These are phyloP conservation scores for Montipora capitata DNA, from an alignment of 92 coral and sea anemone species.

Conservation along the genomic window DNA sequence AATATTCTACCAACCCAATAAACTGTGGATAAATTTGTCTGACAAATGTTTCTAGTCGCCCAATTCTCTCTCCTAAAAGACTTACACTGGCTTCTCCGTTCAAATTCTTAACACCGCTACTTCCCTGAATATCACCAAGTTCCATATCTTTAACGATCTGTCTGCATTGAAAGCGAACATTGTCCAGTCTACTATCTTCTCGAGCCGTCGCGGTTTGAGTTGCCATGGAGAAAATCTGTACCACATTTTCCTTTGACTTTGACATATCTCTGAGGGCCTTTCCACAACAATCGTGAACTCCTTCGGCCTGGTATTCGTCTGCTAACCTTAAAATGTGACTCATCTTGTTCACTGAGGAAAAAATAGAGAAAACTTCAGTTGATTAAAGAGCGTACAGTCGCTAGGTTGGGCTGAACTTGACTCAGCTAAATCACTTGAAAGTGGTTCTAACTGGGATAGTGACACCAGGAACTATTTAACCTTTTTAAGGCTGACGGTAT, in stretches of 20 bases:
- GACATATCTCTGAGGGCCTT: slow-evolving; percentile 18
- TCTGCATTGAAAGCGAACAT: slow-evolving; percentile 12
- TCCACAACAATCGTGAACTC: slow-evolving; percentile 43
- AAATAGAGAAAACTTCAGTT: too few species aligned
- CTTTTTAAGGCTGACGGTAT: too few species aligned
- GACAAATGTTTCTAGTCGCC: background rate
- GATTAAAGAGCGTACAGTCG: too few species aligned
- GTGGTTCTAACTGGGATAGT: too few species aligned
- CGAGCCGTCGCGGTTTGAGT: background rate
- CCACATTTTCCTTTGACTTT: slow-evolving; percentile 1
- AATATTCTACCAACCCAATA: slow-evolving; percentile 29
- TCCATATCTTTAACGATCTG: slow-evolving; percentile 4
- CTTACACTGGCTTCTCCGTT: slow-evolving; percentile 16
- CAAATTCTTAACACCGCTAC: slow-evolving; percentile 14
- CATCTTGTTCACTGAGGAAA: slow-evolving; percentile 34
- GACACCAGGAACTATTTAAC: too few species aligned
- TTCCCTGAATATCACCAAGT: background rate
- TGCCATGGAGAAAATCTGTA: slow-evolving; percentile 34
- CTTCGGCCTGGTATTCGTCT: slow-evolving; percentile 59
- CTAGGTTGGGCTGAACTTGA: too few species aligned
- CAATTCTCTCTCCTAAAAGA: slow-evolving; percentile 11
- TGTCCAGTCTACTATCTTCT: slow-evolving; percentile 9
- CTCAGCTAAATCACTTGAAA: too few species aligned
- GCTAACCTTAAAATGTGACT: slow-evolving; percentile 52
- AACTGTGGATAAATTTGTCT: slow-evolving; percentile 7